Conservation (phyloP, 2,888 invertebrate species). For the Ariolimax columbianus region DNA sequence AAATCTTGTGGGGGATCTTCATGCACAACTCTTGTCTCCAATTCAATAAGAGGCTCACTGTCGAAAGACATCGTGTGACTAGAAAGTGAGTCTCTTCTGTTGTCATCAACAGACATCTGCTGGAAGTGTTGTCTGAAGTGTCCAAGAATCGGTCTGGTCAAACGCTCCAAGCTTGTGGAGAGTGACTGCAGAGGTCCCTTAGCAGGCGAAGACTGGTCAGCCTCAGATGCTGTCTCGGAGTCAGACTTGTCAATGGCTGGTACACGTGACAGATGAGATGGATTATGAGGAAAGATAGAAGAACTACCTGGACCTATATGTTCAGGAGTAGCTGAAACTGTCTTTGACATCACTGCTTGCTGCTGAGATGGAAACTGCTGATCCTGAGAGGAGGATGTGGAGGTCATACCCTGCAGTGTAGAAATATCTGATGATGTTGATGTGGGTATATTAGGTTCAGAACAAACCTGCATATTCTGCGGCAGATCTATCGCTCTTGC, state of each 20-base stretch:
- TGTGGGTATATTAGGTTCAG: conserved; percentile 29
- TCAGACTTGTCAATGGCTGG: conserved; percentile 41
- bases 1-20: conserved; percentile 23
- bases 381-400: neutral
- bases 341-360: neutral
- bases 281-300: neutral
- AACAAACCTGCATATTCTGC: neutral
- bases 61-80: conserved; percentile 20
- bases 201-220: conserved; percentile 13
- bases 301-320: neutral
- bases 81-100: neutral
- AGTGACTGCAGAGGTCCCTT: conserved; percentile 34
- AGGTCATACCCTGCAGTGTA: neutral
- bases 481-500: neutral
- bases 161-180: conserved; percentile 51
- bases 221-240: conserved; percentile 18
- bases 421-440: conserved; percentile 36
- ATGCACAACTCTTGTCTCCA: neutral
- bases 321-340: conserved; percentile 1
- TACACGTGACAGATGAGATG: conserved; percentile 10
- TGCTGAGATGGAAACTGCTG: neutral
- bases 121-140: conserved; percentile 39
- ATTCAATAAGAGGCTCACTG: conserved; percentile 20
- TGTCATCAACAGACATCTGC: conserved; percentile 8
- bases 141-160: conserved; percentile 52